phyloP scores from a whole-genome alignment of 2,888 invertebrate genomes.

The Rhagonycha lutea region DNA sequence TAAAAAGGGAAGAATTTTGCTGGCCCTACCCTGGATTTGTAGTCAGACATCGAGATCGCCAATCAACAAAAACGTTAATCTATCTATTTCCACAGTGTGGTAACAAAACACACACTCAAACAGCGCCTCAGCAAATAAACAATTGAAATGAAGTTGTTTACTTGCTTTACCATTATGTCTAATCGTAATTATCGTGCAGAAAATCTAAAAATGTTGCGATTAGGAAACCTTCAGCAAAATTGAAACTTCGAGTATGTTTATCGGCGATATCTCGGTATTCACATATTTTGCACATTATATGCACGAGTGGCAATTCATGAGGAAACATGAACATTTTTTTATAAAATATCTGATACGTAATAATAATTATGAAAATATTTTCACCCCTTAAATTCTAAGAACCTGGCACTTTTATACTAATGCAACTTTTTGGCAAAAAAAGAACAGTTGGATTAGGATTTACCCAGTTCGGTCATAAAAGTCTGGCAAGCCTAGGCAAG shows the following conservation, averaged over 20 bases:
- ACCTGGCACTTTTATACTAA: background rate
- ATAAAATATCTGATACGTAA: background rate
- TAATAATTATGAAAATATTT: background rate
- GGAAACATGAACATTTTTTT: background rate
- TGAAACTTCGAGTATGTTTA: background rate
- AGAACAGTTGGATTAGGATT: background rate
- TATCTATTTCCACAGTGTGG: background rate
- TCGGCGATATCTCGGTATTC: background rate
- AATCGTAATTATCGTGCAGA: background rate
- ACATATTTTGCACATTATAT: background rate
- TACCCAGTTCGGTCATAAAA: too few relatives aligned
- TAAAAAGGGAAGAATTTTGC: background rate
- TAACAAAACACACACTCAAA: background rate
- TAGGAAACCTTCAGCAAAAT: background rate
- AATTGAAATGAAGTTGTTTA: background rate
- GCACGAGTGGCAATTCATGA: background rate
- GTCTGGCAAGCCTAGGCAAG: too few relatives aligned
- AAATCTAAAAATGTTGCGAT: background rate
- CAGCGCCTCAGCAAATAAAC: background rate
- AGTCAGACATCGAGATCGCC: background rate
- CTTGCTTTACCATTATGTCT: background rate
- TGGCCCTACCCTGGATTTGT: background rate
- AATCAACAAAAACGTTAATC: background rate
- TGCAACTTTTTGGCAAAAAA: background rate
- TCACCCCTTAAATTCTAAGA: background rate